Conservation (phyloP, 2,113 vertebrate species). For the Uropsilus gracilis region DNA sequence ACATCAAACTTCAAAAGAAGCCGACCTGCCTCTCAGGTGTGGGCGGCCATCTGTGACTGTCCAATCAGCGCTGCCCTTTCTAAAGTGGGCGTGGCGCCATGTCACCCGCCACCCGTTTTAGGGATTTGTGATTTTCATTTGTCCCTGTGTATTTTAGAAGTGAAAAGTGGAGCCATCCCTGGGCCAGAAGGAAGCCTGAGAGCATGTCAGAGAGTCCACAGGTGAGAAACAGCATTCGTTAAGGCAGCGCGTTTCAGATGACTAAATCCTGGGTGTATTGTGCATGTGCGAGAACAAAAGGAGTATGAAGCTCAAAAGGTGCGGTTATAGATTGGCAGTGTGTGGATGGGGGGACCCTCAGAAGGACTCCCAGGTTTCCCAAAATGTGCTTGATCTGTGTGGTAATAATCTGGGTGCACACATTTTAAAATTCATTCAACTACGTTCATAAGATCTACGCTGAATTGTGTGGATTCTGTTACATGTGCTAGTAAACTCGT, state of each 20-base stretch:
- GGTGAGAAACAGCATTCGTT: neutral
- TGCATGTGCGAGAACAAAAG: neutral
- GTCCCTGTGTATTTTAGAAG: too few relatives aligned
- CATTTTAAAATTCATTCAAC: neutral
- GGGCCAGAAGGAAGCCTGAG: conserved; percentile 83
- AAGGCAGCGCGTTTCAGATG: neutral
- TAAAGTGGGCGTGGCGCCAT: too few relatives aligned
- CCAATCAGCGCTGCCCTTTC: too few relatives aligned
- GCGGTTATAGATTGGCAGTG: neutral
- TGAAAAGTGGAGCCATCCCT: neutral
- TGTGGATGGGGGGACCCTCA: neutral
- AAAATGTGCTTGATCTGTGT: neutral
- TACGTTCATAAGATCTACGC: neutral
- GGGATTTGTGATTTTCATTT: too few relatives aligned
- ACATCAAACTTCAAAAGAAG: too few relatives aligned
- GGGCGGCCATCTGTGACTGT: too few relatives aligned
- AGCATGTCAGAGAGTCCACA: neutral
- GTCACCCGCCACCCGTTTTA: too few relatives aligned
- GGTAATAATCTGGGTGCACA: neutral
- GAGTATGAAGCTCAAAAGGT: neutral
- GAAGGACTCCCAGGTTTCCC: neutral
- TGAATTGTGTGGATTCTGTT: neutral
- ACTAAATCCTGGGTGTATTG: neutral
- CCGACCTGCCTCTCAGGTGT: too few relatives aligned
- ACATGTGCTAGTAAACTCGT: too few relatives aligned